Evolutionary conservation across 2,797 vertebrate genomes (phyloP).

Genomic region (Thaleichthys pacificus): DNA sequence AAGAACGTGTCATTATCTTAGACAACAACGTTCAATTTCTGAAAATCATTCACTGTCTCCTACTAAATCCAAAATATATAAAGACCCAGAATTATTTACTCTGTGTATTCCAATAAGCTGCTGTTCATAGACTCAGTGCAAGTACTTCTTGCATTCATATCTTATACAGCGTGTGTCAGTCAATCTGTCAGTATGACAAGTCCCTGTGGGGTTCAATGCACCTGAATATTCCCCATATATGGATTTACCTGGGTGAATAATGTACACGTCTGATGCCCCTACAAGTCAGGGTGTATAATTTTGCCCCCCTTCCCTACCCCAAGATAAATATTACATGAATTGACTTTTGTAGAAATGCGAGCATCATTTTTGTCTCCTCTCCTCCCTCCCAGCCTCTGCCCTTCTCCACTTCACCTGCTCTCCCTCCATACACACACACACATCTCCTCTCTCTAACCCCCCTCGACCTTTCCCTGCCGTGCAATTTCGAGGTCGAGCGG

Average conservation of each 20-base stretch:
- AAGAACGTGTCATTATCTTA: background rate
- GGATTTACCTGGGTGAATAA: conserved; percentile 66
- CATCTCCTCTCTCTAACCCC: background rate
- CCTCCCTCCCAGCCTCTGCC: background rate
- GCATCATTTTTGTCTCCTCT: conserved; percentile 21
- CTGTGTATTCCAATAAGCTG: conserved; percentile 5
- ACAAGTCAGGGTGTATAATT: conserved; percentile 46
- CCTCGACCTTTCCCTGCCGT: conserved; percentile 51
- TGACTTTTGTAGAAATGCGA: conserved; percentile 59
- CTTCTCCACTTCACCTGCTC: conserved; percentile 3
- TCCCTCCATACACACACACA: background rate
- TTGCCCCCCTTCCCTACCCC: conserved; percentile 19
- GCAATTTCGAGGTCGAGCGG: conserved; percentile 60
- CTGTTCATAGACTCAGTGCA: conserved; percentile 32
- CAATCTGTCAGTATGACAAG: conserved; percentile 49
- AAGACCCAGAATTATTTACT: conserved; percentile 42
- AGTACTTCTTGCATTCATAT: background rate
- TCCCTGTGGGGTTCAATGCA: conserved; percentile 43
- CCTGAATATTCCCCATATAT: conserved; percentile 63
- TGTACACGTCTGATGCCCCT: conserved; percentile 46
- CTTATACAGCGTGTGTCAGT: conserved; percentile 24
- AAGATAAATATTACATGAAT: conserved; percentile 67
- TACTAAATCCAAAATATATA: background rate
- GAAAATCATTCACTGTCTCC: background rate
- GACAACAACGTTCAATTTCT: background rate